Base-by-base conservation (phyloP, 1,140 invertebrate genomes). In the Heliothis subflexa region DNA sequence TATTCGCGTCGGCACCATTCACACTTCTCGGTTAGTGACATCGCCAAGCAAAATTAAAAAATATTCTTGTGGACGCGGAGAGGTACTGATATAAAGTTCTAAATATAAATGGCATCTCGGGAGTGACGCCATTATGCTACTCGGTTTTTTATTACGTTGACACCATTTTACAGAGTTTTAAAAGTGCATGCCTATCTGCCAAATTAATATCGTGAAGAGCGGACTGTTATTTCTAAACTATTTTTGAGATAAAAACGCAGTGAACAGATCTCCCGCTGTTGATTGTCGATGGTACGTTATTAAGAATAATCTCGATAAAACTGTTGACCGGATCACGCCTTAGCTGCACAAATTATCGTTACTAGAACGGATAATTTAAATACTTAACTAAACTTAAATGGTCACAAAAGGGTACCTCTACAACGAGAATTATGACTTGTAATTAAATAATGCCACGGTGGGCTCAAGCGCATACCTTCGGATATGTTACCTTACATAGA, bases 61-160 rank as follows among this genome's bases (percentile, higher is more conserved):
- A 87, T 89, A 84, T 87, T 87, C 81, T 78, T 80, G 68, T 80
- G 73, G 75, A 72, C 64, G 47, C 71, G 71, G 76, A 79, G 78
- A 55, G 74, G 72, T 87, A 87, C 89, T 90, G 84, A 86, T 92
- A 93, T 91, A 90, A 91, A 91, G 88, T 92, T 93, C 91, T 92
- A 93, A 89, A 89, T 91, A 91, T 91, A 83, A 92, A 91, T 88
- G 87, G 86, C 88, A 74, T 87, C 87, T 87, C 84, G 83, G 84
- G 84, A 84, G 79, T 81, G 81, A 86, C 81, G 76, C 80, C 79
- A 82, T 59, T 70, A 70, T 79, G 71, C 81, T 80, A 85, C 88
- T 87, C 74, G 73, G 18, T 62, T 75, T 75, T 85, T 81, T 83
- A 82, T 75, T 64, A 57, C 47, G 59, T 45, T 66, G 71, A 55